These are phyloP conservation scores for Hippotragus niger DNA, from an alignment of 2,113 vertebrate genomes.

Conservation along the genomic window DNA sequence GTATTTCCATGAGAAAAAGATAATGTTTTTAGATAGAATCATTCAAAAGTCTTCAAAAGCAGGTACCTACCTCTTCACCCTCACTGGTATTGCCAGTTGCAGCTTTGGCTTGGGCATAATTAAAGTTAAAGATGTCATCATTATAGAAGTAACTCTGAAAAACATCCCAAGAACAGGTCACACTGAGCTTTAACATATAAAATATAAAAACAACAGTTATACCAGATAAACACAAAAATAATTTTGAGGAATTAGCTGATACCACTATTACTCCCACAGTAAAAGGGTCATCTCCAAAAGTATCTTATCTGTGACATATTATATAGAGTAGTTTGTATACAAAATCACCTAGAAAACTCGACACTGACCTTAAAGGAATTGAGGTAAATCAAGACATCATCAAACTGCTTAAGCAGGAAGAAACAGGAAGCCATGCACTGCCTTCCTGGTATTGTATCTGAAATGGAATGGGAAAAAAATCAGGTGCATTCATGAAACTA, in stretches of 20 bases:
- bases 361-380: constrained; percentile 96
- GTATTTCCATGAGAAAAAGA: constrained; percentile 1
- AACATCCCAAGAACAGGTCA: constrained; percentile 55
- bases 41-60: constrained; percentile 48
- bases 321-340: neutral
- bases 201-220: neutral
- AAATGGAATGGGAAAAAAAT: constrained; percentile 60
- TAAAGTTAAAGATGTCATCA: constrained; percentile 97
- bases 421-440: constrained; percentile 99
- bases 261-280: neutral
- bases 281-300: neutral
- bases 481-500: neutral
- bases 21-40: neutral
- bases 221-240: neutral
- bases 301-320: neutral
- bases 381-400: constrained; percentile 96
- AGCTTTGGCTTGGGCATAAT: constrained; percentile 98
- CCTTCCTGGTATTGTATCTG: constrained; percentile 97
- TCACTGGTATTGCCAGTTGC: constrained; percentile 92
- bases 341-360: neutral
- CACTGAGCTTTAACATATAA: neutral
- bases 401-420: constrained; percentile 95
- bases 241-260: neutral
- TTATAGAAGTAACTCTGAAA: constrained; percentile 97
- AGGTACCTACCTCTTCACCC: constrained; percentile 90